phyloP scores from a whole-genome alignment of 2,113 vertebrate species.

The Odocoileus virginianus region DNA sequence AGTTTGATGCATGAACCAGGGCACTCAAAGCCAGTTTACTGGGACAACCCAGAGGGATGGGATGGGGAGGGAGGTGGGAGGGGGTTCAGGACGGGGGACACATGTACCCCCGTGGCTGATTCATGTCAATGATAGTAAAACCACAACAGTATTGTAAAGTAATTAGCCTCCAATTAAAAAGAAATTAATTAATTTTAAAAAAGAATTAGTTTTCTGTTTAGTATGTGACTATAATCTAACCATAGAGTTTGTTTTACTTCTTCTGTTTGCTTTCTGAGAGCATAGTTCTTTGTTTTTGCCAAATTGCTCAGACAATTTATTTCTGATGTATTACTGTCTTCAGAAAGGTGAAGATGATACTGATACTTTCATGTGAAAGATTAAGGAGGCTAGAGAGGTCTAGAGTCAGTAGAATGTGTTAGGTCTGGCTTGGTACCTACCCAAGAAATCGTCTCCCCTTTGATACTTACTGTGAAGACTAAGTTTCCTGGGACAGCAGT shows the following conservation, averaged over 20 bases:
- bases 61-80: background rate
- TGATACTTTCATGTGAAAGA: background rate
- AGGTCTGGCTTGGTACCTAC: background rate
- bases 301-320: background rate
- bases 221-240: background rate
- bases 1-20: background rate
- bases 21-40: background rate
- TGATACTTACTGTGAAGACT: background rate
- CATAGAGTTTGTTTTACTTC: background rate
- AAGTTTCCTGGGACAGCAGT: background rate
- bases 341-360: background rate
- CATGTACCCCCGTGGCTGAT: background rate
- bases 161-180: background rate
- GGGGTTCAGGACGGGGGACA: fast-evolving
- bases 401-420: background rate
- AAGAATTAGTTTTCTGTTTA: background rate
- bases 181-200: background rate
- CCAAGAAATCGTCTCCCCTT: background rate
- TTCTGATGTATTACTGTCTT: background rate
- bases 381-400: background rate
- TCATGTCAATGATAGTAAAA: background rate
- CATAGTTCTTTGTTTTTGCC: background rate
- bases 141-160: background rate
- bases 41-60: background rate
- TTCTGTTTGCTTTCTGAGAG: background rate